Evolutionary conservation across 2,888 invertebrate genomes (phyloP), one percentile per base, ranked within the genome.

Genomic region (Coelinius sp.): DNA sequence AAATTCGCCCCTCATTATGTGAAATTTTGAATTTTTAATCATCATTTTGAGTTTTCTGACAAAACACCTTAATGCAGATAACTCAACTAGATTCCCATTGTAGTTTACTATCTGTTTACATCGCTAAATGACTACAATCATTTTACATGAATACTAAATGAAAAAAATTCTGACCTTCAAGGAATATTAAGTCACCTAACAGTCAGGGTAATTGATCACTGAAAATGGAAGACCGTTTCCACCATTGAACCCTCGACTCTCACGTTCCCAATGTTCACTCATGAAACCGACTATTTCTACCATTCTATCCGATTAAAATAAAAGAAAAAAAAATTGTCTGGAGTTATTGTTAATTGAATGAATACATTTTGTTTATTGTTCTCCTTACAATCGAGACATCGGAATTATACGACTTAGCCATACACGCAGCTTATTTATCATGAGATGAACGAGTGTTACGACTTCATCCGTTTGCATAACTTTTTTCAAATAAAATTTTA

Each of bases 181-280:
- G 66, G 63, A 53, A 67, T 53, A 78, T 75, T 68, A 74, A 70
- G 62, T 67, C 64, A 73, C 70, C 74, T 76, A 76, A 74, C 65
- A 24, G 67, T 52, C 41, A 46, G 68, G 65, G 71, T 68, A 75
- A 76, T 74, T 73, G 73, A 75, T 67, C 52, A 14, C 67, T 70
- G n/a, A 64, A 64, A 74, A 70, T 25, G 38, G 67, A 68, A 70
- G 49, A 52, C 56, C 46, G 59, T 71, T 62, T 64, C 63, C 24
- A 59, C 22, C 49, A 68, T 27, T 71, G 44, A 20, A 46, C 17
- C 35, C 25, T 46, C 4, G 31, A 69, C 71, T 77, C 72, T 71
- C 76, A 78, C 78, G 78, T 78, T 73, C 78, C 27, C 75, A 68
- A 76, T 78, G 75, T 65, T 75, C 76, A 73, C 46, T 73, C 73